A percentile compares a stretch with the other conserved stretches of the same genome.
Conservation (phyloP, 1,140 invertebrate species). For the Drosophila ogumai region DNA sequence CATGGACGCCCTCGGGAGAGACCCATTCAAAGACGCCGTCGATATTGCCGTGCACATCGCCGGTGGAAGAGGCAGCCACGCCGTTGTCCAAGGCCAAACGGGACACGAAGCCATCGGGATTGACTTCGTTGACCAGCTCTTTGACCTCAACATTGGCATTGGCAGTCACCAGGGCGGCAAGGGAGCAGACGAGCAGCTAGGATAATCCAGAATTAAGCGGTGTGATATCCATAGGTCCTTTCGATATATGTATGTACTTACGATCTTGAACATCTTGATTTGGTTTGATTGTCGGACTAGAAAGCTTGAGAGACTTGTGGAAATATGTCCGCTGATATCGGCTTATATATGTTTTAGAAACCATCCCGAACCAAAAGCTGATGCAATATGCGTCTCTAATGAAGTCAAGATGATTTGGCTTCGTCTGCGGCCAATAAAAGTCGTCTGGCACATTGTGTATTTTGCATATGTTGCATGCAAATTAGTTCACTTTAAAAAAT, state of each 20-base stretch:
- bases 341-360: constrained; percentile 29
- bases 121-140: constrained; percentile 60
- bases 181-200: constrained; percentile 48
- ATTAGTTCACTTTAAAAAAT: constrained; percentile 19
- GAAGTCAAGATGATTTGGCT: constrained; percentile 15
- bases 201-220: constrained; percentile 15
- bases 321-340: constrained; percentile 4
- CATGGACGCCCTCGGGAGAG: constrained; percentile 84
- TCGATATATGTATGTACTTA: constrained; percentile 46
- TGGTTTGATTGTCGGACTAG: constrained; percentile 20
- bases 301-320: constrained; percentile 38
- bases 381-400: constrained; percentile 34
- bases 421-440: constrained; percentile 13
- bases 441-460: constrained; percentile 14
- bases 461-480: constrained; percentile 25
- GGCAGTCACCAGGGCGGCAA: constrained; percentile 40
- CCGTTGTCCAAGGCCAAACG: constrained; percentile 87
- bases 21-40: constrained; percentile 67
- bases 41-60: constrained; percentile 78
- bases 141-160: constrained; percentile 65
- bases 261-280: constrained; percentile 60
- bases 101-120: constrained; percentile 84
- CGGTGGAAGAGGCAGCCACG: constrained; percentile 86
- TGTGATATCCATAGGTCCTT: constrained; percentile 5
- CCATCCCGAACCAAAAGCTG: constrained; percentile 12